These are phyloP conservation scores for Hanleya hanleyi DNA, from an alignment of 2,888 invertebrate species.

Conservation along the genomic window DNA sequence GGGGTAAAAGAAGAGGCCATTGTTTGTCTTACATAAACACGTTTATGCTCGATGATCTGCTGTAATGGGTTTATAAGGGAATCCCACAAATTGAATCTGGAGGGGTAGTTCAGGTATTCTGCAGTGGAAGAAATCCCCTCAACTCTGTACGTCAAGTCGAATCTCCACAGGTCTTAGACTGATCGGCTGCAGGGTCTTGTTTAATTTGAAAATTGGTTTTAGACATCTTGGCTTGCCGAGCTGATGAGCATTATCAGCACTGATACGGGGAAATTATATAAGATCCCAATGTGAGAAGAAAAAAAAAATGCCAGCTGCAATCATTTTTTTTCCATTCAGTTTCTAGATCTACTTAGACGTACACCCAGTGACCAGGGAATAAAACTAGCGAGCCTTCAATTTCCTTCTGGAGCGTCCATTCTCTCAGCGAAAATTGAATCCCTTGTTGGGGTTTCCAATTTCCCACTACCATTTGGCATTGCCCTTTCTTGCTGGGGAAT, in stretches of 20 bases:
- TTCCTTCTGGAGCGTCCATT: neutral
- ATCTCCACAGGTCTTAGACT: neutral
- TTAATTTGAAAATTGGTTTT: conserved; percentile 8
- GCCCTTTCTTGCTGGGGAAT: neutral
- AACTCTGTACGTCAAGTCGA: neutral
- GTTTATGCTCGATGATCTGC: neutral
- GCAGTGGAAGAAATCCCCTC: neutral
- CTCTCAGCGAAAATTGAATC: neutral
- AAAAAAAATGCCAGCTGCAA: neutral
- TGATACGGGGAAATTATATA: neutral
- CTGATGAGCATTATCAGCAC: neutral
- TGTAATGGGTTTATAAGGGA: neutral
- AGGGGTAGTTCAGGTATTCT: neutral
- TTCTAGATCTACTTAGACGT: neutral
- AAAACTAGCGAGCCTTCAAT: neutral
- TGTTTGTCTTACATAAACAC: neutral
- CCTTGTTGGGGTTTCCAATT: neutral
- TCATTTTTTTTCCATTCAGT: neutral
- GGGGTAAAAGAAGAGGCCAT: neutral
- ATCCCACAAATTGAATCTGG: neutral
- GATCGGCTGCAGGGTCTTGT: neutral
- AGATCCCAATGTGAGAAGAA: neutral
- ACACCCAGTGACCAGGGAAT: neutral
- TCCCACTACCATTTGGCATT: neutral
- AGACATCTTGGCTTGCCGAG: neutral